These are phyloP conservation scores for Podiceps cristatus DNA, from an alignment of 2,113 vertebrate species.

Conservation along the genomic window DNA sequence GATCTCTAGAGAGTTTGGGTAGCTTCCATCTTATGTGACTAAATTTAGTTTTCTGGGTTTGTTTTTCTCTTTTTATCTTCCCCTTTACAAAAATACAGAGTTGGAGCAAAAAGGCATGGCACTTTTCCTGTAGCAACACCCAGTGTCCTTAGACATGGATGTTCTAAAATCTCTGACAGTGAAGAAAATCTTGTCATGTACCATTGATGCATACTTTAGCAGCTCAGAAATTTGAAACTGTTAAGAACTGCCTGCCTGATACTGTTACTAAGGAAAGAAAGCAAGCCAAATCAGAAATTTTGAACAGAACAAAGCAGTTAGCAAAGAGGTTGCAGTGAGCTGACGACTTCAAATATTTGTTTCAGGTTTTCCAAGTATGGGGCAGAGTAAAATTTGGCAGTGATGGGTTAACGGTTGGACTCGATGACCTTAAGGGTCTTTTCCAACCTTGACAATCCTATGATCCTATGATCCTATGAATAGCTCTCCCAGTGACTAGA, in stretches of 20 bases:
- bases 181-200: neutral
- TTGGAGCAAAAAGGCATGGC: neutral
- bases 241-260: neutral
- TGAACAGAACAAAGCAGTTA: neutral
- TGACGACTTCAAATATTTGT: neutral
- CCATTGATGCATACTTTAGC: constrained; percentile 12
- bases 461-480: too few species aligned
- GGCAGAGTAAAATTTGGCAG: too few species aligned
- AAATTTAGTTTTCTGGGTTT: constrained; percentile 38
- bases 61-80: neutral
- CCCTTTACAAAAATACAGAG: neutral
- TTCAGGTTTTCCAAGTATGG: neutral
- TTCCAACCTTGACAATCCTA: too few species aligned
- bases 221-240: neutral
- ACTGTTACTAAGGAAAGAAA: neutral
- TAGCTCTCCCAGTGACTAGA: neutral
- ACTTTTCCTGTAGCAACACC: neutral
- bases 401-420: too few species aligned
- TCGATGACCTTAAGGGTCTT: too few species aligned
- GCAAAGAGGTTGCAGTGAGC: neutral
- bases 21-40: neutral
- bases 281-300: neutral
- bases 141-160: neutral
- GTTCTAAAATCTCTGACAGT: neutral
- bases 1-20: neutral